A percentile compares a stretch with the other conserved stretches of the same genome.
phyloP scores from a whole-genome alignment of 35 echinoderm and acorn worm species.

The Anneissia japonica region DNA sequence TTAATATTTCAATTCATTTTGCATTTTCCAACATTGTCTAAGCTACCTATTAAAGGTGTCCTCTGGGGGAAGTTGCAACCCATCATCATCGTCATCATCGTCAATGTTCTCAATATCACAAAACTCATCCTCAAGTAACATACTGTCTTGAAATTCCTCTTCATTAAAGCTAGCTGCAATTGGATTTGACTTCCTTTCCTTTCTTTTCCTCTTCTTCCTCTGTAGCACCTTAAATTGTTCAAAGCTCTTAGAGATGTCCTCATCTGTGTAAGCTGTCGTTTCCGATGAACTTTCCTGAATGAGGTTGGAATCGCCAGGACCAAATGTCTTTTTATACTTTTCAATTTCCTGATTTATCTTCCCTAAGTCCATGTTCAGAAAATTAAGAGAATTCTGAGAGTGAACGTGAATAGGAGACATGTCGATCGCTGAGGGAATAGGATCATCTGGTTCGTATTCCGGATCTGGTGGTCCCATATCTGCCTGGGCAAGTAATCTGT shows the following conservation, averaged over 20 bases:
- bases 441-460: neutral
- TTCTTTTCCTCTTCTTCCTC: neutral
- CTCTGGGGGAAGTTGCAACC: neutral
- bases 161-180: neutral
- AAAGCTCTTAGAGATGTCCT: neutral
- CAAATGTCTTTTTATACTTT: neutral
- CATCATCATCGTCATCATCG: neutral
- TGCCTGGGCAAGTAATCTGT: constrained; percentile 47
- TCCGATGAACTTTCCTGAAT: neutral
- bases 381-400: neutral
- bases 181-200: neutral
- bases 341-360: neutral
- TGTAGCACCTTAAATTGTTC: neutral
- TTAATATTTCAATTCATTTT: too few relatives aligned
- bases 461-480: constrained; percentile 51
- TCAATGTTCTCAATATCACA: neutral
- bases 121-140: neutral
- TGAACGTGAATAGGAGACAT: neutral
- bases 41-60: neutral
- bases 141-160: neutral
- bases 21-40: too few relatives aligned
- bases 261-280: neutral
- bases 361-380: neutral
- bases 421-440: neutral
- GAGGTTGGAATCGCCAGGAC: too few relatives aligned